Base-by-base conservation (phyloP, 2,888 invertebrate genomes). In the Antheraea yamamai region DNA sequence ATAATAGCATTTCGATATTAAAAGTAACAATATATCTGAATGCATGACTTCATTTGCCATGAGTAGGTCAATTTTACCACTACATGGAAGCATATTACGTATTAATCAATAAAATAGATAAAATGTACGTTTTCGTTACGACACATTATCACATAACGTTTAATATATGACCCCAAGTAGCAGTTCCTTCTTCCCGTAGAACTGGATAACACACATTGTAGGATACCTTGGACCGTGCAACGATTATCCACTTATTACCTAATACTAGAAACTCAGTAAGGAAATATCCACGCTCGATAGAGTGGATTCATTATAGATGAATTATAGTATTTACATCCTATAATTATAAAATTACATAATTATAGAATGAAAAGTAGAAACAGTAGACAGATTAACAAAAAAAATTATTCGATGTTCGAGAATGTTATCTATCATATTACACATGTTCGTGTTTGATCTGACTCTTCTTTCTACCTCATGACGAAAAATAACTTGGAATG, bases 331-430 rank as follows among this genome's bases (percentile, higher is more conserved):
- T n/a, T n/a, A n/a, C n/a, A n/a, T n/a, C n/a, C n/a, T n/a, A n/a
- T n/a, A n/a, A n/a, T n/a, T n/a, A n/a, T n/a, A n/a, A n/a, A 64
- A 64, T 64, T 64, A 64, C 10, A 64, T 64, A 64, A 64, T 26
- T 64, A 64, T 26, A 64, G 14, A 26, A 26, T 6, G n/a, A n/a
- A n/a, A 23, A n/a, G 64, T 64, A 26, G 26, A 14, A 4, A 3
- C 64, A 14, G 26, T 55, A 47, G 47, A 47, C 47, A 10, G 12
- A 12, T 47, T 1, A 12, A 47, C 7, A 47, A 47, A 47, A 8
- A n/a, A n/a, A n/a, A n/a, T n/a, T n/a, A n/a, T n/a, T 30, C 30
- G 1, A 30, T 30, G 30, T 30, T 30, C 30, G 30, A 30, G 3
- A 30, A 30, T 30, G 30, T 39, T 4, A 39, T 39, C 39, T 39